Evolutionary conservation across 2,113 vertebrate genomes (phyloP), one percentile per base, ranked within the genome.

Genomic region (Phocoena phocoena): DNA sequence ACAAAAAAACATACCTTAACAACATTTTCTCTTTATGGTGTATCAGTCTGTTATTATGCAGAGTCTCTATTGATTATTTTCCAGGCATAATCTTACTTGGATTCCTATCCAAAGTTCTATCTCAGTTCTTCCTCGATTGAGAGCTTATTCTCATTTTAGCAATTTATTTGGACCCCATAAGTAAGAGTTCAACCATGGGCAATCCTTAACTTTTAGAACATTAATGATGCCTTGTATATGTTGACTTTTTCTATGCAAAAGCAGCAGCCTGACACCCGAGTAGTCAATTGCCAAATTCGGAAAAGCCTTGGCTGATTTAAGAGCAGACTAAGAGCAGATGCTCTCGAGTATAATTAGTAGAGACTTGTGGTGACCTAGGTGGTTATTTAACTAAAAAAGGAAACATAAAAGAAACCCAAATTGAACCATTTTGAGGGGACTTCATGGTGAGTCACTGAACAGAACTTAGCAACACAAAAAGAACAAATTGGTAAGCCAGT

Each of bases 361-460:
- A 93, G 36, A 47, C 12, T 95, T 85, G 63, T 28, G 80, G 41
- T 93, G 93, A 96, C 82, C 81, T 87, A 74, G 21, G 81, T 89
- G 62, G 58, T 87, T 96, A 95, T 88, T 96, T 96, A 93, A 68
- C 95, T 96, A 84, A 90, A 95, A 94, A 79, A 53, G 33, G 77
- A 96, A 95, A 94, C 53, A 97, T 36, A 70, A 92, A 74, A 65
- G 44, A 41, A 92, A 77, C 44, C 47, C 74, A 80, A 60, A 81
- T 73, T 90, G 67, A 65, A 90, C 60, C 62, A 88, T 94, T 86
- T 97, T 47, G 28, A 70, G 67, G 76, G 53, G 47, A 95, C 91
- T 92, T 96, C 91, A 91, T 70, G 63, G 85, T 77, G 79, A 96
- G 71, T 97, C 93, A 74, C 41, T 88, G 90, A 83, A 83, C 8